Conservation (phyloP, 2,888 invertebrate species). For the Neocrepidodera transversa region DNA sequence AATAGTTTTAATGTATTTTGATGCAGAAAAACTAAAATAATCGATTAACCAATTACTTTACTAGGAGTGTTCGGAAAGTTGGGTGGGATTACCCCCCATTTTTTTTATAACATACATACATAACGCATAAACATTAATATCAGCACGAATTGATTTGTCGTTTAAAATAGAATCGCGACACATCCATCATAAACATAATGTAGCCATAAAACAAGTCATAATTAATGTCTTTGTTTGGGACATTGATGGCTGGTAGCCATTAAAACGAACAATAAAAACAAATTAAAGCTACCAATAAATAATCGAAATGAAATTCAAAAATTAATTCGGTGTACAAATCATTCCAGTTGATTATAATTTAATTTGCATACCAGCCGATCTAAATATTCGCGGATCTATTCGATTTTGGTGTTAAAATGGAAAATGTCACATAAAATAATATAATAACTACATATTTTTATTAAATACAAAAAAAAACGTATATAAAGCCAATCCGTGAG, state of each 20-base stretch:
- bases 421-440: neutral
- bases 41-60: no score
- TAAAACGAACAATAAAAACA: slow-evolving; percentile 45
- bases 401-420: neutral
- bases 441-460: no score
- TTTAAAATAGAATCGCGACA: slow-evolving; percentile 2
- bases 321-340: slow-evolving; percentile 31
- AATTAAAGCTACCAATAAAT: slow-evolving; percentile 44
- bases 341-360: slow-evolving; percentile 15
- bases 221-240: slow-evolving; percentile 45
- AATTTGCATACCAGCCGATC: slow-evolving; percentile 4
- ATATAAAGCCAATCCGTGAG: no score
- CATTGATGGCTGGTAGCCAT: slow-evolving; percentile 46
- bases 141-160: neutral
- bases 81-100: no score
- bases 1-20: no score
- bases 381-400: neutral
- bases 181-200: slow-evolving; percentile 28
- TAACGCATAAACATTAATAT: neutral
- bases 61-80: no score
- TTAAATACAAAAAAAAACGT: no score
- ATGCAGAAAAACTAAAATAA: no score
- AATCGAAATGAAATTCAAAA: slow-evolving; percentile 43
- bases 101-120: neutral
- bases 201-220: slow-evolving; percentile 35